Evolutionary conservation across 2,113 vertebrate genomes (phyloP).

Genomic region (Apteryx mantelli): DNA sequence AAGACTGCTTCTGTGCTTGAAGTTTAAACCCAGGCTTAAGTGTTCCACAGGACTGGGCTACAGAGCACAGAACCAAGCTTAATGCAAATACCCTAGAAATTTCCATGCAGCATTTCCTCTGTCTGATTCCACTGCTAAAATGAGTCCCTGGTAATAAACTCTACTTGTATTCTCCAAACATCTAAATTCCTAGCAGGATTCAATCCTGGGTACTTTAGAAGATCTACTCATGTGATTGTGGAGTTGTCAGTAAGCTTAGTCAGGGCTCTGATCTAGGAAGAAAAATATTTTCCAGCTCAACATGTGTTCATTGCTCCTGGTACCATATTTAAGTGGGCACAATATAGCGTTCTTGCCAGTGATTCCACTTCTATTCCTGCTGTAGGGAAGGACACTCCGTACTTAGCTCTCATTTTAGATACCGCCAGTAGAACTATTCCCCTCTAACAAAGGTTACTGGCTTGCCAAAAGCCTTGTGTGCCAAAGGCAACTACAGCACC

Average conservation of each 20-base stretch:
- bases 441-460: constrained; percentile 42
- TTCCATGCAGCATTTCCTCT: not conserved
- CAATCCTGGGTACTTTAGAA: constrained; percentile 18
- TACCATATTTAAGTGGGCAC: constrained; percentile 67
- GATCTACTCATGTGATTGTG: constrained; percentile 39
- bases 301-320: constrained; percentile 52
- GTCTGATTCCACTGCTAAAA: constrained; percentile 40
- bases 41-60: not conserved
- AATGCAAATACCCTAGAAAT: not conserved
- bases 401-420: constrained; percentile 69
- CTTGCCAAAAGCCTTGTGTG: not conserved
- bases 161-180: not conserved
- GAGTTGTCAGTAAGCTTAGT: constrained; percentile 25
- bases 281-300: constrained; percentile 79
- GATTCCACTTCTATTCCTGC: constrained; percentile 77
- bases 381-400: constrained; percentile 72
- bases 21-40: not conserved
- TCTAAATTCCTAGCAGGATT: constrained; percentile 1
- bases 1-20: not conserved
- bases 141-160: not conserved
- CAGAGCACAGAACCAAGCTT: not conserved
- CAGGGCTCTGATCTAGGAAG: constrained; percentile 73
- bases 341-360: constrained; percentile 65
- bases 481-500: not conserved
- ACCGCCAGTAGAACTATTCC: not conserved